These are phyloP conservation scores for Heliothis virescens DNA, from an alignment of 1,140 invertebrate species.

Conservation along the genomic window DNA sequence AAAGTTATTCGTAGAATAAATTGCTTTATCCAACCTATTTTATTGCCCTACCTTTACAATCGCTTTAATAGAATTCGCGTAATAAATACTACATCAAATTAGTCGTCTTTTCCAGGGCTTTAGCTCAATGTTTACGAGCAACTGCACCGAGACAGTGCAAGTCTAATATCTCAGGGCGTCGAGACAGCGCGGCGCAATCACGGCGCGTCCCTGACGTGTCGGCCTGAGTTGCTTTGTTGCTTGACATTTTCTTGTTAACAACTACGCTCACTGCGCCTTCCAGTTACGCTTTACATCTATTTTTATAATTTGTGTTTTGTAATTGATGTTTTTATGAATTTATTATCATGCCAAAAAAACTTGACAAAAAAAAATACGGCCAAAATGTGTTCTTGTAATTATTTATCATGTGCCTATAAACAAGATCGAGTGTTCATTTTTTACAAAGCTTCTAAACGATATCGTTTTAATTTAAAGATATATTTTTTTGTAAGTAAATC, in stretches of 20 bases:
- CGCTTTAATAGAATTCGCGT: no score
- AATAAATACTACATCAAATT: constrained; percentile 10
- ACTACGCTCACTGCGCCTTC: constrained; percentile 68
- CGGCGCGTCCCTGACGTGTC: constrained; percentile 63
- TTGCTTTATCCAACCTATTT: no score
- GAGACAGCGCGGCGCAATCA: constrained; percentile 73
- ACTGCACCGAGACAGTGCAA: constrained; percentile 64
- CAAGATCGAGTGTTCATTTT: background rate
- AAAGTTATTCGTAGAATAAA: no score
- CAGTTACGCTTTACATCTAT: constrained; percentile 66
- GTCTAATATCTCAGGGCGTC: constrained; percentile 79
- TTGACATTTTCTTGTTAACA: constrained; percentile 81
- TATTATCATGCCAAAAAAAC: no score
- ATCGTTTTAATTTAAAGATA: no score
- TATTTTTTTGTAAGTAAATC: no score
- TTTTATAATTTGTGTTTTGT: constrained; percentile 54
- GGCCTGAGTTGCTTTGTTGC: constrained; percentile 71
- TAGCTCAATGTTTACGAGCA: constrained; percentile 34
- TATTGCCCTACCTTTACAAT: no score
- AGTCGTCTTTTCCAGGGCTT: constrained; percentile 44
- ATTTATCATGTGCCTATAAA: no score
- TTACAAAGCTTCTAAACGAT: background rate
- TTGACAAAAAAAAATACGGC: no score
- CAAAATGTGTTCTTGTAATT: background rate
- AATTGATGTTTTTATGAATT: background rate